A percentile compares a stretch with the other conserved stretches of the same genome.
These are phyloP conservation scores for Arizona elegans DNA, from an alignment of 2,113 vertebrate genomes.

Conservation along the genomic window DNA sequence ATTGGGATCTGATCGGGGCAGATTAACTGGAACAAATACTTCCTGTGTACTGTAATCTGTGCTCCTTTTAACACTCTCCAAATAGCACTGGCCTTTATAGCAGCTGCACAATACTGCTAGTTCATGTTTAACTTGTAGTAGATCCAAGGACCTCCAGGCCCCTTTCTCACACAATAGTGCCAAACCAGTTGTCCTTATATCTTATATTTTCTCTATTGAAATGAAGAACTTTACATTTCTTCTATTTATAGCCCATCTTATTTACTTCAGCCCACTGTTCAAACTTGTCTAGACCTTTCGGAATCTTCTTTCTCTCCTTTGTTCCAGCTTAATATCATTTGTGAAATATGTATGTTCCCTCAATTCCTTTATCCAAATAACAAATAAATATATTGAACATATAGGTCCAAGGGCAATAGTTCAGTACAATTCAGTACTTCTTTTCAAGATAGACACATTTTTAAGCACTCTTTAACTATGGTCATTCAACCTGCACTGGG, in stretches of 20 bases:
- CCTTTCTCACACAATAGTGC: too few relatives aligned
- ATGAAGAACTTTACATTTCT: not conserved
- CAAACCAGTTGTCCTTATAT: not conserved
- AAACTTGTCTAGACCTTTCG: not conserved
- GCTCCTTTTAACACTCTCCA: not conserved
- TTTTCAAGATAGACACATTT: not conserved
- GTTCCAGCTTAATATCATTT: not conserved
- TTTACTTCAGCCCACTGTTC: not conserved
- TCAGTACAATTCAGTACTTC: not conserved
- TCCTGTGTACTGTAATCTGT: not conserved
- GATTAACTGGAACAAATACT: not conserved
- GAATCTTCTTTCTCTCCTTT: too few relatives aligned
- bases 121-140: too few relatives aligned
- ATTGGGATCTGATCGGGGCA: not conserved
- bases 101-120: too few relatives aligned
- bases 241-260: not conserved
- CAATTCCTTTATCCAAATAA: not conserved
- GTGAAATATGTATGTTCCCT: not conserved
- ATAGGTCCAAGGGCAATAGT: not conserved
- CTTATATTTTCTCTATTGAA: not conserved
- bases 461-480: not conserved
- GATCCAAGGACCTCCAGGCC: too few relatives aligned
- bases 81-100: not conserved
- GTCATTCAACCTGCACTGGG: not conserved
- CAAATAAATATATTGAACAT: not conserved